Evolutionary conservation across 2,797 vertebrate species (phyloP).

Genomic region (Scarus forsteni): DNA sequence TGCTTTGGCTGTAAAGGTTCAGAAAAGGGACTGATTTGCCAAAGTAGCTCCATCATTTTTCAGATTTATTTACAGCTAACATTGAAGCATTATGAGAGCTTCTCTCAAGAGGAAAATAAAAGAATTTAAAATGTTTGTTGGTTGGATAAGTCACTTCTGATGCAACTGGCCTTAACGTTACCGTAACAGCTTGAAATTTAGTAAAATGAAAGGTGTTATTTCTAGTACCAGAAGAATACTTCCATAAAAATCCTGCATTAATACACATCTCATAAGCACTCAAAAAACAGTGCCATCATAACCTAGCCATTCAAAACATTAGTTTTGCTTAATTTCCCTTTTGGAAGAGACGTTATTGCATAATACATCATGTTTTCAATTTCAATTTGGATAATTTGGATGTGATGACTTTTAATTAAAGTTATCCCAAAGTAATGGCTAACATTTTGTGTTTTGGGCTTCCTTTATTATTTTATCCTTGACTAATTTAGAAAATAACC

Average conservation of each 20-base stretch:
- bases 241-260: not conserved
- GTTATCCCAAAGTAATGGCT: not conserved
- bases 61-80: too few species aligned
- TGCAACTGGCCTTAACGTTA: too few species aligned
- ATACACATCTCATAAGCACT: not conserved
- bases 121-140: too few species aligned
- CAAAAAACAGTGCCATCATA: not conserved
- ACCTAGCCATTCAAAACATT: not conserved
- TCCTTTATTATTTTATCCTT: constrained; percentile 2
- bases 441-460: not conserved
- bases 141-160: too few species aligned
- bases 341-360: not conserved
- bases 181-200: too few species aligned
- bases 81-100: too few species aligned
- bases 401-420: not conserved
- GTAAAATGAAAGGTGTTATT: not conserved
- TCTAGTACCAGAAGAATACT: not conserved
- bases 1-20: too few species aligned
- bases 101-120: too few species aligned
- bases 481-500: not conserved
- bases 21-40: too few species aligned
- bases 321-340: not conserved
- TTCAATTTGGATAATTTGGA: not conserved
- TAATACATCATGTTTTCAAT: not conserved
- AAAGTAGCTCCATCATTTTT: too few species aligned